Evolutionary conservation across 2,113 vertebrate species (phyloP).

Genomic region (Python bivittatus): DNA sequence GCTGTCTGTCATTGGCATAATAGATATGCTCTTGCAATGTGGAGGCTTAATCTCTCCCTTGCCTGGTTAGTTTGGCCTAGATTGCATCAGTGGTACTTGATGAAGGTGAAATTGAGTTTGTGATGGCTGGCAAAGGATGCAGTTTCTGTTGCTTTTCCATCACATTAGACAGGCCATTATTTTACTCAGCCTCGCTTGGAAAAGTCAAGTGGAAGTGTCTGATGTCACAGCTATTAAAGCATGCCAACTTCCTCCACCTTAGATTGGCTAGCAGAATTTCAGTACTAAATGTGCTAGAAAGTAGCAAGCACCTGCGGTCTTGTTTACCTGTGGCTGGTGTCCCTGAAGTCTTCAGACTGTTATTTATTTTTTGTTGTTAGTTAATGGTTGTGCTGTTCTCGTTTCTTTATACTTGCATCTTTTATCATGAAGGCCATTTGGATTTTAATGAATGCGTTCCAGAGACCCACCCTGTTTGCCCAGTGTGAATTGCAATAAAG

Average conservation of each 20-base stretch:
- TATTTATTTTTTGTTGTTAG: not conserved
- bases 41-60: not conserved
- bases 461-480: not conserved
- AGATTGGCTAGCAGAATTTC: not conserved
- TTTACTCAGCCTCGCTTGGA: not conserved
- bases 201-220: not conserved
- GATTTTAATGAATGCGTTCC: not conserved
- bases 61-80: not conserved
- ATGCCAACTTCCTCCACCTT: not conserved
- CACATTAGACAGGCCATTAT: not conserved
- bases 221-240: not conserved
- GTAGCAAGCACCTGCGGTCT: not conserved
- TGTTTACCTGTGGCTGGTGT: not conserved
- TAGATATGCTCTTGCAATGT: not conserved
- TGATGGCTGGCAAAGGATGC: not conserved
- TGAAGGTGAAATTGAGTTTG: too few species aligned
- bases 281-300: not conserved
- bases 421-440: not conserved
- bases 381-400: not conserved
- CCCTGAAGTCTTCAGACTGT: not conserved
- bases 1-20: not conserved
- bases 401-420: not conserved
- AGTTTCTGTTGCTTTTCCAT: too few species aligned
- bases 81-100: not conserved
- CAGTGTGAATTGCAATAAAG: not conserved